Base-by-base conservation (phyloP, 2,888 invertebrate species). In the Capitulum mitella region DNA sequence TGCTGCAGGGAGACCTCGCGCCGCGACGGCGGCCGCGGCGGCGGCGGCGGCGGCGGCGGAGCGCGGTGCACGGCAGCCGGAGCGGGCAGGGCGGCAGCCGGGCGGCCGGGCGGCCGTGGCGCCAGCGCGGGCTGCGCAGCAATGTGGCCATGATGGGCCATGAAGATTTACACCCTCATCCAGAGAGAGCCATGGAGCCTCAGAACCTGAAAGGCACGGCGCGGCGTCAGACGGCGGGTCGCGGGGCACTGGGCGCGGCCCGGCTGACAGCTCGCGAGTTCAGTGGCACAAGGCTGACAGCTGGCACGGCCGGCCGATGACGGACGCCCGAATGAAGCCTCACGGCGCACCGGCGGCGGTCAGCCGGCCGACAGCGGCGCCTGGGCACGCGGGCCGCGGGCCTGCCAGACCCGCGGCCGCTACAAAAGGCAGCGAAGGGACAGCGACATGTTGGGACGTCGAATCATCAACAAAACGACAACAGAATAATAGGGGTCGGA, bases 21-120 rank as follows among this genome's bases (percentile, higher is more conserved):
- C 86, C 86, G 86, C 86, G 86, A 85, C 85, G 85, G 86, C 85
- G 81, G 81, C 75, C 78, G 81, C 80, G 80, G 78, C 81, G 79
- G 78, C 79, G 74, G 79, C 78, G 78, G 80, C 78, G 34, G 80
- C 79, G 80, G 79, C 80, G 75, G 64, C 70, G 74, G 61, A 74
- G 37, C n/a, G 12, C 74, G 54, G 48, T n/a, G 76, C 29, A 34
- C 80, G 48, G 54, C 46, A 12, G 43, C 61, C 74, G n/a, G 77
- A 48, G 54, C 48, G 32, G 54, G 74, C 54, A 78, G 77, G 37
- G 75, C 29, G 54, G 78, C 78, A 26, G 79, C 37, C 26, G 70
- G 70, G 58, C 43, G 54, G 79, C 77, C 78, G 78, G 80, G 78
- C 77, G 79, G 34, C 79, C 29, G 61, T 77, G 78, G 81, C 79